A percentile compares a stretch with the other conserved stretches of the same genome.
Evolutionary conservation across 1,140 invertebrate species (phyloP).

Genomic region (Atopsyche davidsoni): DNA sequence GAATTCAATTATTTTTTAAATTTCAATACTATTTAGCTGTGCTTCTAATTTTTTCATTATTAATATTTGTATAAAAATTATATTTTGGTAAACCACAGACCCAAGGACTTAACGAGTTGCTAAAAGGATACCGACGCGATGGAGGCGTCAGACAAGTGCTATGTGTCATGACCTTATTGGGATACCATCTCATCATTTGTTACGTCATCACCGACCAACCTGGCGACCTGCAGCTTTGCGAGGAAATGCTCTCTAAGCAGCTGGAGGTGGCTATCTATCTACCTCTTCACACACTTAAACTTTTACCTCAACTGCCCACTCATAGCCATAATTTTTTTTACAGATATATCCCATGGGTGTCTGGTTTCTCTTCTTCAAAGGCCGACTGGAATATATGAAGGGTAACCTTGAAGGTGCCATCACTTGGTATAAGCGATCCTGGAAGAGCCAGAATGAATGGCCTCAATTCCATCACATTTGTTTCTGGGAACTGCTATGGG

Average conservation of each 20-base stretch:
- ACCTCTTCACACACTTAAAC: neutral
- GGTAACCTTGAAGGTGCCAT: constrained; percentile 73
- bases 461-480: constrained; percentile 92
- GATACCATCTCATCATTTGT: constrained; percentile 78
- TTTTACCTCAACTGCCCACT: neutral
- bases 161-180: constrained; percentile 75
- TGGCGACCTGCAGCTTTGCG: constrained; percentile 70
- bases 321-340: constrained; percentile 18
- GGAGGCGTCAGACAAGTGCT: constrained; percentile 81
- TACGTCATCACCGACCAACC: constrained; percentile 76
- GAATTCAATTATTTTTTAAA: too few relatives aligned
- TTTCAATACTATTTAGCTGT: too few relatives aligned
- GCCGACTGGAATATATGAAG: constrained; percentile 72
- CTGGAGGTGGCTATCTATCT: constrained; percentile 49
- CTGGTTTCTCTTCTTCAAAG: constrained; percentile 90
- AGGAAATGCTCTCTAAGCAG: constrained; percentile 66
- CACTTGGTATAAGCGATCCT: constrained; percentile 74
- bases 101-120: constrained; percentile 68
- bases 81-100: constrained; percentile 42
- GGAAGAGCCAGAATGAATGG: constrained; percentile 82
- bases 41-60: neutral
- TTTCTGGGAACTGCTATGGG: constrained; percentile 94
- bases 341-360: constrained; percentile 75
- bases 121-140: constrained; percentile 61
- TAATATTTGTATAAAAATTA: neutral